Percentiles rank a stretch among this genome's conserved stretches.
phyloP scores from a whole-genome alignment of 1,140 invertebrate genomes.

The Zelostemma sp. region DNA sequence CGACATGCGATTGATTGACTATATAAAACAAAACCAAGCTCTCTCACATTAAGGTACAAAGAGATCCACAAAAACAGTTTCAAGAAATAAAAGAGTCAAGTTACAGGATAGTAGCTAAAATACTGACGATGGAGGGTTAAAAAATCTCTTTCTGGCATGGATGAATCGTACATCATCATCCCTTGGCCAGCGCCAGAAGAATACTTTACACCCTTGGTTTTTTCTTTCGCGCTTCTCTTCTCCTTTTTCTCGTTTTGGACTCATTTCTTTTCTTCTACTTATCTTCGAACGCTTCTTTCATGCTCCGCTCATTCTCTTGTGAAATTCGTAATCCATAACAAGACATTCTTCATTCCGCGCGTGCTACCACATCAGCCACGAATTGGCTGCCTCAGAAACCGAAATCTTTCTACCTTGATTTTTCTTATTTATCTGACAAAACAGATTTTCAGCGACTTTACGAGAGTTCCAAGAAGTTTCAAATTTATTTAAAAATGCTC shows the following conservation, averaged over 20 bases:
- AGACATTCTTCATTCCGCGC: conserved; percentile 39
- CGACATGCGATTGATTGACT: too few species aligned
- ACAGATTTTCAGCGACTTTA: too few species aligned
- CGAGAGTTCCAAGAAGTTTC: too few species aligned
- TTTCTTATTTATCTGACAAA: conserved; percentile 3
- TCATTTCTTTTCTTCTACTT: conserved; percentile 1
- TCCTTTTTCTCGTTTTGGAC: neutral
- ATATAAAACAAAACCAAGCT: too few species aligned
- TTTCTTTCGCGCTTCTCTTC: neutral
- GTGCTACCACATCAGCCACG: conserved; percentile 35
- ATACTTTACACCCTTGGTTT: conserved; percentile 23
- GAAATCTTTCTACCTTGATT: conserved; percentile 29
- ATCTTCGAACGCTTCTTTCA: neutral
- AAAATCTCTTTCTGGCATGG: conserved; percentile 17
- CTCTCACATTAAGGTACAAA: too few species aligned
- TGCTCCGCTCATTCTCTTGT: neutral
- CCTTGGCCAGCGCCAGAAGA: conserved; percentile 6
- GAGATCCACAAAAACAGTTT: too few species aligned
- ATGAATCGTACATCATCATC: conserved; percentile 32
- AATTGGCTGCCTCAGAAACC: conserved; percentile 36
- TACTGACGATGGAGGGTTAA: conserved; percentile 16
- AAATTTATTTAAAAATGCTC: too few species aligned
- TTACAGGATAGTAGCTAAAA: conserved; percentile 3
- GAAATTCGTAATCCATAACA: conserved; percentile 39
- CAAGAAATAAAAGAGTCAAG: conserved; percentile 16